phyloP scores from a whole-genome alignment of 2,797 vertebrate species.

The Lutjanus argentimaculatus region DNA sequence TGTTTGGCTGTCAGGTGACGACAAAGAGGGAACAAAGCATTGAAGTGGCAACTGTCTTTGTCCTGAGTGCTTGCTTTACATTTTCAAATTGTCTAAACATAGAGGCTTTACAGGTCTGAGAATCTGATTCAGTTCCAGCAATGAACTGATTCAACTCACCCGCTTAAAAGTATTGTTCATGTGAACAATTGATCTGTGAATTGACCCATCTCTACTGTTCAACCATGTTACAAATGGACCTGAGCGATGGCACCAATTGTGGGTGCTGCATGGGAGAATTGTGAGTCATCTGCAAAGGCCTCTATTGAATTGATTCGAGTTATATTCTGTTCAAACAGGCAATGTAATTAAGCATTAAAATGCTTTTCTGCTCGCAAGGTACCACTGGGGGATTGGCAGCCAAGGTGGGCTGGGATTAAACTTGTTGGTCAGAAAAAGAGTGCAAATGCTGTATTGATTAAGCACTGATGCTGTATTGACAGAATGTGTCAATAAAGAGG shows the following conservation, averaged over 20 bases:
- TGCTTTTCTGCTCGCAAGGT: slow-evolving; percentile 39
- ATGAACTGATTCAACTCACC: slow-evolving; percentile 2
- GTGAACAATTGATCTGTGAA: slow-evolving; percentile 20
- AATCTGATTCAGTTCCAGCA: slow-evolving; percentile 1
- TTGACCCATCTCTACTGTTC: slow-evolving; percentile 30
- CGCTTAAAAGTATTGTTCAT: slow-evolving; percentile 29
- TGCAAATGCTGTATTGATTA: slow-evolving; percentile 64
- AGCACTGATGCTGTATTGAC: slow-evolving; percentile 67
- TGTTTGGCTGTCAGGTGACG: not conserved
- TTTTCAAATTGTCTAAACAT: not conserved
- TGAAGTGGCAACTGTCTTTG: not conserved
- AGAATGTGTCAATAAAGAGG: slow-evolving; percentile 49
- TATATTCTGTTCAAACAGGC: slow-evolving; percentile 28
- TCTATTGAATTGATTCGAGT: not conserved
- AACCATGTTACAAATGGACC: slow-evolving; percentile 23
- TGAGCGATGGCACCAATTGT: slow-evolving; percentile 5
- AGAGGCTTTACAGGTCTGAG: not conserved
- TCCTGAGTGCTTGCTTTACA: not conserved
- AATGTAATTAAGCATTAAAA: slow-evolving; percentile 54
- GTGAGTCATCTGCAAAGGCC: slow-evolving; percentile 15
- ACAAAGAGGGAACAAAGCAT: not conserved
- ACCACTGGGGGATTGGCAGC: slow-evolving; percentile 35
- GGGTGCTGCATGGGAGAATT: slow-evolving; percentile 24
- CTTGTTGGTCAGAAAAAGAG: slow-evolving; percentile 49
- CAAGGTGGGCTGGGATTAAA: slow-evolving; percentile 50